Evolutionary conservation across 2,797 vertebrate species (phyloP).

Genomic region (Bufotes viridis): DNA sequence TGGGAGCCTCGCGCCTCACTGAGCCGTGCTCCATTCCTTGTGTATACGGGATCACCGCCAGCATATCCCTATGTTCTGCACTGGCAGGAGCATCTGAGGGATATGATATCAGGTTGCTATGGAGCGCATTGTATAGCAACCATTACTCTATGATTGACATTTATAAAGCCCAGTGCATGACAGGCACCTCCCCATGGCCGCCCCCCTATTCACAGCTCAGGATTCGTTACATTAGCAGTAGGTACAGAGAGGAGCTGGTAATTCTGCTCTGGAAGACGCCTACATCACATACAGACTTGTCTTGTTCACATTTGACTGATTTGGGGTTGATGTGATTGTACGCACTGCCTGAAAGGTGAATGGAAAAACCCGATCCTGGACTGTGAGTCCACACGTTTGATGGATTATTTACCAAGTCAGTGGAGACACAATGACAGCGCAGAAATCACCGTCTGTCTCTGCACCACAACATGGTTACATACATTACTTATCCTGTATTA

Average conservation of each 20-base stretch:
- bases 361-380: not conserved
- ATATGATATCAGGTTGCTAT: not conserved
- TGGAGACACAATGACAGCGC: slow-evolving; percentile 7
- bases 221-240: not conserved
- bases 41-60: not conserved
- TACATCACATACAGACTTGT: not conserved
- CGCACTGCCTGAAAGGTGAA: not conserved
- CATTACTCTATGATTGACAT: not conserved
- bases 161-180: not conserved
- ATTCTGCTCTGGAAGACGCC: not conserved
- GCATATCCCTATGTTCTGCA: not conserved
- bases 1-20: not conserved
- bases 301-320: slow-evolving; percentile 9
- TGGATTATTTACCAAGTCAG: slow-evolving; percentile 34
- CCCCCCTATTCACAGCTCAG: not conserved
- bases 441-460: not conserved
- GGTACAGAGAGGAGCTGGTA: not conserved
- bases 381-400: not conserved
- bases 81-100: not conserved
- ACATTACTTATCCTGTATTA: too few species aligned
- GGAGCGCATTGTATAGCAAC: not conserved
- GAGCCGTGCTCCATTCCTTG: not conserved
- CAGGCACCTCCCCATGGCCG: not conserved
- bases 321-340: not conserved
- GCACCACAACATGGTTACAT: not conserved